A percentile compares a stretch with the other conserved stretches of the same genome.
Conservation (phyloP, 2,797 vertebrate genomes). For the Loriculus beryllinus region DNA sequence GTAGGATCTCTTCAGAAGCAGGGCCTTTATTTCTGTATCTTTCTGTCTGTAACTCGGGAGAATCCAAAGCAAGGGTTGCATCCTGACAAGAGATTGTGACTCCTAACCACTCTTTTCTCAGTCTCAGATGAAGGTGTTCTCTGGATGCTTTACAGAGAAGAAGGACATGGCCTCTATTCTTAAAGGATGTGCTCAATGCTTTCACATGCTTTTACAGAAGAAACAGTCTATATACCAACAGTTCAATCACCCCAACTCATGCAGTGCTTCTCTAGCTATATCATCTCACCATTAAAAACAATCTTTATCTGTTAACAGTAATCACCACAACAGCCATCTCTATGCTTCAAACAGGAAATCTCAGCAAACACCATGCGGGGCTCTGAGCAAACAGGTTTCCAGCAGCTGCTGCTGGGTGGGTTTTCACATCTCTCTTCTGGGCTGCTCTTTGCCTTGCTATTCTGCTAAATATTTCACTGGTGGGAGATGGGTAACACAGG, state of each 20-base stretch:
- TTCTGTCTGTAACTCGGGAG: not conserved
- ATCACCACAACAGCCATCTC: not conserved
- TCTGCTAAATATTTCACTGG: not conserved
- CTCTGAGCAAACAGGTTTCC: not conserved
- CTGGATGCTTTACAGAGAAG: not conserved
- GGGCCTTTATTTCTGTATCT: not conserved
- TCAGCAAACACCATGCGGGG: rapidly evolving
- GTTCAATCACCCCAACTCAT: rapidly evolving
- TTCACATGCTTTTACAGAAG: not conserved
- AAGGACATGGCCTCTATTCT: not conserved
- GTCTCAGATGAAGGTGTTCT: rapidly evolving
- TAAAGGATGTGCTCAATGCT: rapidly evolving
- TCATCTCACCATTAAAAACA: not conserved
- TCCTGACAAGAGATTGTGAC: rapidly evolving
- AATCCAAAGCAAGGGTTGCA: not conserved
- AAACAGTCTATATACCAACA: not conserved
- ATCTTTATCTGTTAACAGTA: not conserved
- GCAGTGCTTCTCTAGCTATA: not conserved
- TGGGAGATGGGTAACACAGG: not conserved
- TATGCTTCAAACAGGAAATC: not conserved
- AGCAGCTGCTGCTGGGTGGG: not conserved
- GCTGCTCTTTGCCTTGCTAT: not conserved
- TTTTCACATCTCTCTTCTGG: not conserved
- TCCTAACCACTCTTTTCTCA: not conserved
- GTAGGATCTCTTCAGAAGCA: not conserved